Evolutionary conservation across 2,113 vertebrate genomes (phyloP).

Genomic region (Hemiscyllium ocellatum): DNA sequence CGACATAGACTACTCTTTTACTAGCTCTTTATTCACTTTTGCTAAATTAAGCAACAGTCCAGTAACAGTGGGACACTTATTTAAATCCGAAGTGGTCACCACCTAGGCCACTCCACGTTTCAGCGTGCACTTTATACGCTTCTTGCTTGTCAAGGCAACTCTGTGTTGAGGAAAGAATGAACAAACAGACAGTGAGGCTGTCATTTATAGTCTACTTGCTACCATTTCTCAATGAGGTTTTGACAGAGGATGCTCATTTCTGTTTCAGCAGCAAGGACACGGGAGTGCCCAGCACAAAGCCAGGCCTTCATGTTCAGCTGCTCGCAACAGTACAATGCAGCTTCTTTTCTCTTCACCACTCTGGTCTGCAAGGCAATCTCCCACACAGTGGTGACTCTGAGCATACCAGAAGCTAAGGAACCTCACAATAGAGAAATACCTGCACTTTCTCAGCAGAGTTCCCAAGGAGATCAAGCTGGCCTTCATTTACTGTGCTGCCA

Average conservation of each 20-base stretch:
- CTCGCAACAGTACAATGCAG: not conserved
- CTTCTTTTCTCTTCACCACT: not conserved
- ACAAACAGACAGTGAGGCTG: not conserved
- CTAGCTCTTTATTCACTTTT: not conserved
- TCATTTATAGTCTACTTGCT: not conserved
- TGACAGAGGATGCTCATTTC: not conserved
- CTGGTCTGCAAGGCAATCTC: not conserved
- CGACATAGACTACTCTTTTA: not conserved
- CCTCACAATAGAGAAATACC: not conserved
- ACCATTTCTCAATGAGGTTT: not conserved
- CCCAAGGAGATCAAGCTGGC: not conserved
- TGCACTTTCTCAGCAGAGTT: not conserved
- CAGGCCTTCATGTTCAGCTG: not conserved
- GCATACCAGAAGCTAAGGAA: not conserved
- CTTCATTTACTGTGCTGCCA: not conserved
- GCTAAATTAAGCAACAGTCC: not conserved
- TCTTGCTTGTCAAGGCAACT: not conserved
- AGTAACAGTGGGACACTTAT: not conserved
- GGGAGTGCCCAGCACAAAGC: not conserved
- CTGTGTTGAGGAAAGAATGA: not conserved
- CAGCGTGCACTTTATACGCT: not conserved
- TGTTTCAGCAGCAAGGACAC: not conserved
- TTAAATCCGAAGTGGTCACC: not conserved
- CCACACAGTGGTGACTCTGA: not conserved
- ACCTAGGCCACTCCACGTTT: not conserved